These are phyloP conservation scores for Metalampra italica DNA, from an alignment of 2,888 invertebrate genomes.

Conservation along the genomic window DNA sequence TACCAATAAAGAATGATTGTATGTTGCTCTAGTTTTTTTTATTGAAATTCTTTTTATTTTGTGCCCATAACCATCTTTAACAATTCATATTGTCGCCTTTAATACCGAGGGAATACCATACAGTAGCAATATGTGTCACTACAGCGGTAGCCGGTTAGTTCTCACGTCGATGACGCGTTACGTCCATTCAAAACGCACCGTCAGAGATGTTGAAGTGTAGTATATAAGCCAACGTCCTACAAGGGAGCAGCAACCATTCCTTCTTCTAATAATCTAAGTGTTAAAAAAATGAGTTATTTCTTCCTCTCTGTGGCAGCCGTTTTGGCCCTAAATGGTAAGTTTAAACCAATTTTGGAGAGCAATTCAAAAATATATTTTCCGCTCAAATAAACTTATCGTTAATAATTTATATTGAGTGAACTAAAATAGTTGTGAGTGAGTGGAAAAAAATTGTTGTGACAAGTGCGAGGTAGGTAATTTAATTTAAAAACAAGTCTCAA, in stretches of 20 bases:
- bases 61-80: no score
- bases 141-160: conserved; percentile 48
- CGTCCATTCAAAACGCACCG: conserved; percentile 64
- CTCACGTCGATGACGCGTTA: conserved; percentile 58
- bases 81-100: no score
- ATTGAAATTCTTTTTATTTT: no score
- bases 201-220: conserved; percentile 57
- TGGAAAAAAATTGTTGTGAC: no score
- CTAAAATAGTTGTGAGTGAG: no score
- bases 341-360: conserved; percentile 9
- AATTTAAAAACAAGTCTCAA: no score
- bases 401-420: no score
- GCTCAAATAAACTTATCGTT: no score
- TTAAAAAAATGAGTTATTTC: conserved; percentile 46
- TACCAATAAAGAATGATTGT: no score
- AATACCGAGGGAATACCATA: not conserved
- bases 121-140: not conserved
- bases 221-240: conserved; percentile 63
- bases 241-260: conserved; percentile 50
- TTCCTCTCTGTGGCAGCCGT: conserved; percentile 39
- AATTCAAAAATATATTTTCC: not conserved
- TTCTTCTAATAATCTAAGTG: conserved; percentile 20
- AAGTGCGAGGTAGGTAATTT: no score
- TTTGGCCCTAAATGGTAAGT: conserved; percentile 64
- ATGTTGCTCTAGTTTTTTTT: no score